Base-by-base conservation (phyloP, 2,888 invertebrate species). In the Chloromyia formosa region DNA sequence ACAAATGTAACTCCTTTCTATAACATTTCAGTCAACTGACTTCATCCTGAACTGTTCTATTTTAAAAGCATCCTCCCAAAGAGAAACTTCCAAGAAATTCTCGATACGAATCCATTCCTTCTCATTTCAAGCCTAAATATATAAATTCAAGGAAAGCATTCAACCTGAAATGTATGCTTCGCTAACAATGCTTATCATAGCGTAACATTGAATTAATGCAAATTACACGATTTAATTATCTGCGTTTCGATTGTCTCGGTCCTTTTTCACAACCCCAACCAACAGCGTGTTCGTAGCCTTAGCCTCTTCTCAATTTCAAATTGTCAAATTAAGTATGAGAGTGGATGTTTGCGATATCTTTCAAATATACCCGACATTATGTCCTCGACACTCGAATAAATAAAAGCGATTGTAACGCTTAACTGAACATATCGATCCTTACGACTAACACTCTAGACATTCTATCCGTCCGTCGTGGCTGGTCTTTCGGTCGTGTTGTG, bases 391-490 rank as follows among this genome's bases (percentile, higher is more conserved):
- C 27, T 18, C n/a, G 20, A 40, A 73, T 73, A 61, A 73, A 73
- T 61, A 61, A 61, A 40, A 73, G 58, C 20, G 45, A 16, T 73
- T 45, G 61, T 40, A 14, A 73, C 73, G 73, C 73, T 61, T 18
- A 45, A 73, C 61, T 73, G 73, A 42, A 73, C 73, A 61, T 61
- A 73, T 73, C 73, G 73, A 73, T 73, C 73, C 35, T 16, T 2
- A 22, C 3, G 12, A 4, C 58, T n/a, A n/a, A n/a, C n/a, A n/a
- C n/a, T n/a, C n/a, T n/a, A n/a, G n/a, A n/a, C n/a, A n/a, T n/a
- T n/a, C n/a, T n/a, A n/a, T n/a, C n/a, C n/a, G n/a, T n/a, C n/a
- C n/a, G n/a, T n/a, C n/a, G n/a, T n/a, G n/a, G n/a, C n/a, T n/a
- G n/a, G n/a, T n/a, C n/a, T n/a, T n/a, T n/a, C n/a, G n/a, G n/a